These are phyloP conservation scores for Elmis aenea DNA, from an alignment of 2,888 invertebrate genomes.

Conservation along the genomic window DNA sequence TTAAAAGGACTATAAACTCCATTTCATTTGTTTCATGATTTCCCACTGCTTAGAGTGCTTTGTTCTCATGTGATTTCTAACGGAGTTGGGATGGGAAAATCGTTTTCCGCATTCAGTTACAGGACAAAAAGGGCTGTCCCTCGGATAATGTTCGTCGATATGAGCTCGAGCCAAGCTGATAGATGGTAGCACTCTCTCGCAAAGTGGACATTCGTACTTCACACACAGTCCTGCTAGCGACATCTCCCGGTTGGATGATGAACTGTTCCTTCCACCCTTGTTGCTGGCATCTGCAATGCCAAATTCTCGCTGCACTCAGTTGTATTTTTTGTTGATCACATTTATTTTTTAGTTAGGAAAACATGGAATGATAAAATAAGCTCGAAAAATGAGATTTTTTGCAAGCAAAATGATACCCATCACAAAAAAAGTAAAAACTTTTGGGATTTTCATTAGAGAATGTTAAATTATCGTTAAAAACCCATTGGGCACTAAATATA, in stretches of 20 bases:
- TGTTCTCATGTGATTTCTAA: constrained; percentile 80
- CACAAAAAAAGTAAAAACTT: no score
- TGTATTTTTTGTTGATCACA: constrained; percentile 9
- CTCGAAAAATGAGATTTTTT: background rate
- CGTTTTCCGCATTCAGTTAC: constrained; percentile 68
- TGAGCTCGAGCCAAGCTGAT: constrained; percentile 67
- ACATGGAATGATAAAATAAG: no score
- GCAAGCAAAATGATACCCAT: background rate
- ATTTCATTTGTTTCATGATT: constrained; percentile 74
- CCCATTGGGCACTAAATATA: no score
- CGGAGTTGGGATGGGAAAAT: constrained; percentile 81
- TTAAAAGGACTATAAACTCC: constrained; percentile 59
- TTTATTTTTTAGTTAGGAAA: background rate
- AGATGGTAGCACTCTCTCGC: constrained; percentile 61
- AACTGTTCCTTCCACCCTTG: constrained; percentile 24
- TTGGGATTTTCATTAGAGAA: no score
- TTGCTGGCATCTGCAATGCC: constrained; percentile 59
- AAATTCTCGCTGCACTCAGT: constrained; percentile 41
- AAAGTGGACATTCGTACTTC: constrained; percentile 66
- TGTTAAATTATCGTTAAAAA: no score
- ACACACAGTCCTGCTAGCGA: constrained; percentile 39
- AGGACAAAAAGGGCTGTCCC: constrained; percentile 78
- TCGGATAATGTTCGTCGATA: constrained; percentile 77
- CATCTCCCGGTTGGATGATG: constrained; percentile 30
- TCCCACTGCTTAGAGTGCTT: constrained; percentile 80